Percentiles rank a stretch among this genome's conserved stretches.
phyloP scores from a whole-genome alignment of 2,113 vertebrate genomes.

The Erinaceus europaeus region DNA sequence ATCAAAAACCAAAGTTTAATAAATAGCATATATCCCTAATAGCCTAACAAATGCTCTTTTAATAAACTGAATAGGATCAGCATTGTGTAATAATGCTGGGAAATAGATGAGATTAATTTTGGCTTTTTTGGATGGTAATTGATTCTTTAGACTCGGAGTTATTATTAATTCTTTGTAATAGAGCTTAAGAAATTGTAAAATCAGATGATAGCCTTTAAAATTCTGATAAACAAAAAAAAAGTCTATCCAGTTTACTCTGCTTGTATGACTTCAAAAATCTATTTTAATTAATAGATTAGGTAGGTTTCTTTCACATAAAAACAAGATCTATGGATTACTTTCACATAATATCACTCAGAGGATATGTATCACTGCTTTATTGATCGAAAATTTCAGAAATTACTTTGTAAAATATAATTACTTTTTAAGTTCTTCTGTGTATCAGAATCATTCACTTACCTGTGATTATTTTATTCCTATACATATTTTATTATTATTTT shows the following conservation, averaged over 20 bases:
- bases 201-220: slow-evolving; percentile 40
- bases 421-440: neutral
- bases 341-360: neutral
- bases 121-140: slow-evolving; percentile 4
- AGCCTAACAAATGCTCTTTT: neutral
- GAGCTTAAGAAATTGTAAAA: slow-evolving; percentile 14
- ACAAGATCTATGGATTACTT: neutral
- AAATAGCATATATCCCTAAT: neutral
- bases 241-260: neutral
- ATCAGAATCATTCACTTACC: neutral
- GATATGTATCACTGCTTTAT: neutral
- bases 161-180: slow-evolving; percentile 19
- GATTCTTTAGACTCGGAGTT: neutral
- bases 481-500: neutral
- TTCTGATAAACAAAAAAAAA: neutral
- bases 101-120: slow-evolving; percentile 31
- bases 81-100: neutral
- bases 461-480: neutral
- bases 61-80: neutral
- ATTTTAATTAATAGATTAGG: neutral
- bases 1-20: neutral
- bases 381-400: neutral
- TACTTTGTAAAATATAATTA: neutral
- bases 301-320: neutral
- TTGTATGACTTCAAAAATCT: slow-evolving; percentile 19